A percentile compares a stretch with the other conserved stretches of the same genome.
These are phyloP conservation scores for Gavia stellata DNA, from an alignment of 2,113 vertebrate species.

Conservation along the genomic window DNA sequence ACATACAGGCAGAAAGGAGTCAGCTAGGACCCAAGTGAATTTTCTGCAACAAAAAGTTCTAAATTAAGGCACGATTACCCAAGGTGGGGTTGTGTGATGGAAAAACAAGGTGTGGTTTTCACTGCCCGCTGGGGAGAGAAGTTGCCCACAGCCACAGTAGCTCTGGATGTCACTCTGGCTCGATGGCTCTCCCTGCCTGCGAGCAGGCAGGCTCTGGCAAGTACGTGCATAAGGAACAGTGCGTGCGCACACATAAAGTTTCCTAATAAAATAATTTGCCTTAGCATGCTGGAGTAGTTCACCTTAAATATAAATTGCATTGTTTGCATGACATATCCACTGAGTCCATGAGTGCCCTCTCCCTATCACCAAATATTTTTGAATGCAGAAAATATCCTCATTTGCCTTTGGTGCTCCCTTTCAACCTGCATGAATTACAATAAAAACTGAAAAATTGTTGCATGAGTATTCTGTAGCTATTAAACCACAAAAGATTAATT, in stretches of 20 bases:
- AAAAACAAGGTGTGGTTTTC: neutral
- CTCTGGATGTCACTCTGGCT: neutral
- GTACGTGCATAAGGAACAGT: accelerated
- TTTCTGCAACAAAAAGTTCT: neutral
- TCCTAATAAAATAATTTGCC: too few relatives aligned
- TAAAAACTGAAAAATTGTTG: neutral
- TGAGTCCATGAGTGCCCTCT: accelerated
- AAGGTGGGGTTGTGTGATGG: too few relatives aligned
- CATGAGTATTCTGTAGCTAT: too few relatives aligned
- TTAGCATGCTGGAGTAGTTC: neutral
- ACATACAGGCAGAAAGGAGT: neutral
- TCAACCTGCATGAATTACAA: neutral
- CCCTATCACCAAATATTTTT: too few relatives aligned
- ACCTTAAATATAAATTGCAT: accelerated
- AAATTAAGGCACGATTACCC: neutral
- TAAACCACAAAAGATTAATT: neutral
- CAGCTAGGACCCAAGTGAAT: neutral
- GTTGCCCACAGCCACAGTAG: neutral
- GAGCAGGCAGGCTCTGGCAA: neutral
- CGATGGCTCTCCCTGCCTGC: neutral
- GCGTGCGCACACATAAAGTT: accelerated
- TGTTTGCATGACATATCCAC: neutral
- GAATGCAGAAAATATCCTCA: accelerated
- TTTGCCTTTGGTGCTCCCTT: neutral
- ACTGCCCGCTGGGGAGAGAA: too few relatives aligned